These are phyloP conservation scores for Crenuchus spilurus DNA, from an alignment of 2,797 vertebrate genomes.

Conservation along the genomic window DNA sequence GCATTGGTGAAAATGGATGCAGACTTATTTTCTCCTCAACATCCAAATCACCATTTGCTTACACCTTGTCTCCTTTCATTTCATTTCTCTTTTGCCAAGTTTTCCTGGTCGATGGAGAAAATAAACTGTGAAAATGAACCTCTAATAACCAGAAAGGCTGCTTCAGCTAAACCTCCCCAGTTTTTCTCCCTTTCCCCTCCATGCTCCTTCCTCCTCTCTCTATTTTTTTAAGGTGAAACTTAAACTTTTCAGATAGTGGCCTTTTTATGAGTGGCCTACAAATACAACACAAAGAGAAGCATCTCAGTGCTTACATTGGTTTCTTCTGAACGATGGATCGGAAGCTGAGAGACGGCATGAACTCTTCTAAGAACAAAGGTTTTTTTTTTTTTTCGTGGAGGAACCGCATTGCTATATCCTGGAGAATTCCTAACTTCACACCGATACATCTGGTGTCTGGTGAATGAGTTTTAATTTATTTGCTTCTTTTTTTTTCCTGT, in stretches of 20 bases:
- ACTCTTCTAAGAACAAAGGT: constrained; percentile 75
- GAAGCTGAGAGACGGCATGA: constrained; percentile 63
- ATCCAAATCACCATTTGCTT: constrained; percentile 66
- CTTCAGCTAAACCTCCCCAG: constrained; percentile 67
- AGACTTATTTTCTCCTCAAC: constrained; percentile 62
- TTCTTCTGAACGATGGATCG: constrained; percentile 70
- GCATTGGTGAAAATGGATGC: constrained; percentile 71
- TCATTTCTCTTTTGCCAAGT: constrained; percentile 70
- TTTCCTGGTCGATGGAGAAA: constrained; percentile 73
- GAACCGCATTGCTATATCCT: constrained; percentile 64
- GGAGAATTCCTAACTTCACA: constrained; percentile 79
- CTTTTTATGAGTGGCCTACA: constrained; percentile 78
- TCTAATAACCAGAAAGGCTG: constrained; percentile 80
- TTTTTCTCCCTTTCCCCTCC: constrained; percentile 45
- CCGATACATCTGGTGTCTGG: constrained; percentile 73
- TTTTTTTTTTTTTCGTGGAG: constrained; percentile 60
- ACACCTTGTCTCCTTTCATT: constrained; percentile 60
- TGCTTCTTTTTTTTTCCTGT: constrained; percentile 60
- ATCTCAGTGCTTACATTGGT: constrained; percentile 67
- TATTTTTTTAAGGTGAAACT: constrained; percentile 57
- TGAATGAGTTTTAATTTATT: constrained; percentile 81
- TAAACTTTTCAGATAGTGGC: constrained; percentile 77
- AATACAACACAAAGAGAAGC: constrained; percentile 66
- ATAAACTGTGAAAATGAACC: constrained; percentile 83
- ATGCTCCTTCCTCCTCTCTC: constrained; percentile 64